Conservation (phyloP, 2,888 invertebrate genomes). For the Vanessa cardui region DNA sequence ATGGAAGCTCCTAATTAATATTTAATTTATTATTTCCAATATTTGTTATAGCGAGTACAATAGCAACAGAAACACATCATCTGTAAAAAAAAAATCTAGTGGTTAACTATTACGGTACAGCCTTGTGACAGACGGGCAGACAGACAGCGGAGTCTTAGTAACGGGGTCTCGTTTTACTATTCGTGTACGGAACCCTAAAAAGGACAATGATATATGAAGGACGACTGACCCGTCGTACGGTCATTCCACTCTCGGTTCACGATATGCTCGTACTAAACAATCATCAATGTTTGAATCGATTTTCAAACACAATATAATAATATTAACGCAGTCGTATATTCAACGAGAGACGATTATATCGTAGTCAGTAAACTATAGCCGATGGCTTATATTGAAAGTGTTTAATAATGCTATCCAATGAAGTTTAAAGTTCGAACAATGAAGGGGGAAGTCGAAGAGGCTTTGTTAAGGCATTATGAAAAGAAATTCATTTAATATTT, state of each 20-base stretch:
- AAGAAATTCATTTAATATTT: background rate
- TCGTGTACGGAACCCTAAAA: background rate
- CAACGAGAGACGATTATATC: constrained; percentile 14
- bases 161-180: too few relatives aligned
- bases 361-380: background rate
- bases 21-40: too few relatives aligned
- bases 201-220: constrained; percentile 19
- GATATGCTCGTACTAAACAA: constrained; percentile 34
- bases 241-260: constrained; percentile 49
- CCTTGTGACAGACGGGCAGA: background rate
- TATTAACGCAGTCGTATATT: background rate
- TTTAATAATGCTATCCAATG: constrained; percentile 6
- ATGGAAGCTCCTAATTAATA: too few relatives aligned
- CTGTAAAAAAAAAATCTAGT: too few relatives aligned
- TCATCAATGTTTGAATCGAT: constrained; percentile 20
- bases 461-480: constrained; percentile 1
- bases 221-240: constrained; percentile 42
- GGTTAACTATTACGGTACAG: too few relatives aligned
- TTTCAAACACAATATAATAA: background rate
- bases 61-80: too few relatives aligned
- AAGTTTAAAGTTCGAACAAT: background rate
- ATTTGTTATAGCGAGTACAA: too few relatives aligned
- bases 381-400: background rate
- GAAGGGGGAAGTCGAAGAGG: background rate
- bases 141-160: too few relatives aligned